phyloP scores from a whole-genome alignment of 2,113 vertebrate genomes.

The Thalassarche chlororhynchos region DNA sequence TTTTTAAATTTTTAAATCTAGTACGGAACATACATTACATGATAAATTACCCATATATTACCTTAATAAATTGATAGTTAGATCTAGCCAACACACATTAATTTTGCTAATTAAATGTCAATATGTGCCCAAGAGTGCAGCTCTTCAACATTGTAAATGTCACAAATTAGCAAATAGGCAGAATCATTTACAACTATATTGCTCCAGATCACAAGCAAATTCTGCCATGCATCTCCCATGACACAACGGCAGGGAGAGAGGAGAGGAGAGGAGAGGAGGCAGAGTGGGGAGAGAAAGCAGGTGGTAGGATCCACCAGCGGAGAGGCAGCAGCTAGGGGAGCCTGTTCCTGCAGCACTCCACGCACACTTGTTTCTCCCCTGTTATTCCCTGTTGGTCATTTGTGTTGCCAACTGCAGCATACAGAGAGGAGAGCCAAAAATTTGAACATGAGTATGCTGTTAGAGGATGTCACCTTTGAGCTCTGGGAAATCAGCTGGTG shows the following conservation, averaged over 20 bases:
- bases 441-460: background rate
- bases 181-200: background rate
- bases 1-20: background rate
- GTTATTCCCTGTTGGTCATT: background rate
- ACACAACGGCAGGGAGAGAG: accelerated
- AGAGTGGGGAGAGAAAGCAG: background rate
- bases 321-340: background rate
- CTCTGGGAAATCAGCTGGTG: background rate
- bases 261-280: background rate
- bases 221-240: background rate
- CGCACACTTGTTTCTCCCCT: accelerated
- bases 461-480: background rate
- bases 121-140: background rate
- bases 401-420: background rate
- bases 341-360: background rate
- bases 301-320: accelerated
- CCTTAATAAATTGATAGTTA: background rate
- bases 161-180: background rate
- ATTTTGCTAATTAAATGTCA: conserved; percentile 40
- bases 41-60: background rate
- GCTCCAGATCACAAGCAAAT: background rate
- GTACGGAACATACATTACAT: background rate
- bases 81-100: background rate
- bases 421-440: background rate
- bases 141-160: background rate